Base-by-base conservation (phyloP, 2,113 vertebrate species). In the Lasiurus cinereus region DNA sequence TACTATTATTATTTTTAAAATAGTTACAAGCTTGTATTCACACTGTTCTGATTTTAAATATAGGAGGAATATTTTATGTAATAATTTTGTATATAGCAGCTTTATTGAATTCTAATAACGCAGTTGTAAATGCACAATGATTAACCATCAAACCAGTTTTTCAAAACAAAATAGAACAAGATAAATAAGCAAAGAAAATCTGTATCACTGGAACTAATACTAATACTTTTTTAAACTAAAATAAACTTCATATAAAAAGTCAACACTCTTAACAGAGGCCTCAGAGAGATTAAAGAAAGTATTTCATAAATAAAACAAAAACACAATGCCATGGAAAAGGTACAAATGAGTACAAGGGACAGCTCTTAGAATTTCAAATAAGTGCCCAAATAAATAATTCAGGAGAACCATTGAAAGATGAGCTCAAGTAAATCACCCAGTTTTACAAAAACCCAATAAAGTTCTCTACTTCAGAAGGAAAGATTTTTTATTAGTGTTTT, bases 281-380 rank as follows among this genome's bases (percentile, higher is more conserved):
- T 90, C 27, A 83, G 52, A 87, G 12, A 48, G 29, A 52, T 89
- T 54, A 80, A 27, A 88, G 73, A 82, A 82, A 88, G 85, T 52
- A 18, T 31, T 64, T 18, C 15, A 94, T 50, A 72, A 84, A 72
- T 93, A 50, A 93, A 91, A 56, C 62, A 78, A 94, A 82, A 87
- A n/a, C 16, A 95, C 73, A 87, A 67, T 27, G 19, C 19, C 1
- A 27, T 27, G 31, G 21, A 36, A 83, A 83, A 67, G 11, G 59
- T 67, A 43, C 15, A 87, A 83, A 36, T 70, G 43, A 67, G 2
- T 83, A 67, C 12, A 73, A 74, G 54, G 14, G 50, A 67, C 2
- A 76, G 46, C 4, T 52, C 29, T 56, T 48, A 27, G n/a, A 78
- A 39, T 66, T 77, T 70, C 77, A 64, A 94, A 92, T 83, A 92